Conservation (phyloP, 2,888 invertebrate species). For the Mythimna lalbum region DNA sequence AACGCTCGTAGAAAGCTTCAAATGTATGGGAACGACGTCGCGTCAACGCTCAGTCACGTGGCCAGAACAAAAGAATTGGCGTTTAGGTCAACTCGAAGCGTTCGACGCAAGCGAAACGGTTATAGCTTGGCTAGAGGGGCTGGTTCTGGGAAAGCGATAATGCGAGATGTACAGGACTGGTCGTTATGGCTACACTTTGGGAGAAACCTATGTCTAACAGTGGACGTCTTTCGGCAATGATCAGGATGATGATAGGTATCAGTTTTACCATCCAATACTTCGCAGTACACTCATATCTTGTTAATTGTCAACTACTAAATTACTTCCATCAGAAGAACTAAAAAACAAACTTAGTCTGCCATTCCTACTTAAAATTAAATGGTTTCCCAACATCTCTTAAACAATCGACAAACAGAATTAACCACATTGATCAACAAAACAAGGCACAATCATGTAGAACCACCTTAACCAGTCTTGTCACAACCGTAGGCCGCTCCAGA, state of each 20-base stretch:
- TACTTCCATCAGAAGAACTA: background rate
- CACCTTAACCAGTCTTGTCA: constrained; percentile 35
- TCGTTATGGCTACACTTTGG: no score
- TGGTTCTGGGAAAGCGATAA: no score
- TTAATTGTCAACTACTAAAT: background rate
- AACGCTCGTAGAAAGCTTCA: no score
- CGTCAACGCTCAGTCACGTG: no score
- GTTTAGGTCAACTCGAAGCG: no score
- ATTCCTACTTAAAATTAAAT: background rate
- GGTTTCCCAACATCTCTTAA: background rate
- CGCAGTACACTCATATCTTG: background rate
- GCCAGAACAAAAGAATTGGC: no score
- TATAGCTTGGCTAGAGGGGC: no score
- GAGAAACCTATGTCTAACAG: no score
- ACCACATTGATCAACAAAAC: background rate
- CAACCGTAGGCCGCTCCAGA: constrained; percentile 45
- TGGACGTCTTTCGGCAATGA: no score
- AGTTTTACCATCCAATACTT: background rate
- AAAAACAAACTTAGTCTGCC: background rate
- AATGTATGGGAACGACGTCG: no score
- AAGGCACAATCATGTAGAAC: constrained; percentile 15
- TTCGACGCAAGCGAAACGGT: no score
- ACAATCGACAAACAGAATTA: background rate
- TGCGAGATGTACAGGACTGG: no score
- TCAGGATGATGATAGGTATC: background rate